Evolutionary conservation across 2,797 vertebrate genomes (phyloP).

Genomic region (Spatula clypeata): DNA sequence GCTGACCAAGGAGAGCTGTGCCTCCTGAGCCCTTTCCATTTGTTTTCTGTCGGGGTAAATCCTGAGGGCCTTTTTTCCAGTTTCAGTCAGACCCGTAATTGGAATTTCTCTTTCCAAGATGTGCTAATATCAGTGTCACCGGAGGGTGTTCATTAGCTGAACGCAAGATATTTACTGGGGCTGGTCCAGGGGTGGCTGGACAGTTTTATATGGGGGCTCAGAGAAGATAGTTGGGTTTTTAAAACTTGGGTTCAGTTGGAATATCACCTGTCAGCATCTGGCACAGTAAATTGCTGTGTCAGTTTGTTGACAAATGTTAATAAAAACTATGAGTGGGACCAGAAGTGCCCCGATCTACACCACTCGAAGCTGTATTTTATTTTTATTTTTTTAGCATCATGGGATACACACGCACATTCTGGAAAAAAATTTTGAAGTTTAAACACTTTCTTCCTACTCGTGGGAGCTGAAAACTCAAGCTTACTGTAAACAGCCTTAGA

Average conservation of each 20-base stretch:
- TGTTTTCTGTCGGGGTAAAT: neutral
- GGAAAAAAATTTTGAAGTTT: conserved; percentile 21
- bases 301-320: conserved; percentile 54
- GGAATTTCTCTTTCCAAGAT: neutral
- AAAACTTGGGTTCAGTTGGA: conserved; percentile 40
- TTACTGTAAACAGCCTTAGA: conserved; percentile 70
- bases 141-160: conserved; percentile 2
- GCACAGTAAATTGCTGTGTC: neutral
- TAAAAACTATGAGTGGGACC: neutral
- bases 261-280: conserved; percentile 65
- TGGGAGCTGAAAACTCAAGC: conserved; percentile 51
- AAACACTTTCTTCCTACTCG: conserved; percentile 33
- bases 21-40: neutral
- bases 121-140: neutral
- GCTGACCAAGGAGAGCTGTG: neutral
- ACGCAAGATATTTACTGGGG: neutral
- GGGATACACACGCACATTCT: neutral
- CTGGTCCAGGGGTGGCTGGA: neutral
- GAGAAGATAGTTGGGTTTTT: conserved; percentile 37
- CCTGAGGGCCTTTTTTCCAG: conserved; percentile 7
- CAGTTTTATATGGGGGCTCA: neutral
- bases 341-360: conserved; percentile 39
- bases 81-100: neutral
- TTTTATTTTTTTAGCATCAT: conserved; percentile 9
- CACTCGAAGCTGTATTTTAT: conserved; percentile 19